phyloP scores from a whole-genome alignment of 2,797 vertebrate genomes.

The Anniella stebbinsi region DNA sequence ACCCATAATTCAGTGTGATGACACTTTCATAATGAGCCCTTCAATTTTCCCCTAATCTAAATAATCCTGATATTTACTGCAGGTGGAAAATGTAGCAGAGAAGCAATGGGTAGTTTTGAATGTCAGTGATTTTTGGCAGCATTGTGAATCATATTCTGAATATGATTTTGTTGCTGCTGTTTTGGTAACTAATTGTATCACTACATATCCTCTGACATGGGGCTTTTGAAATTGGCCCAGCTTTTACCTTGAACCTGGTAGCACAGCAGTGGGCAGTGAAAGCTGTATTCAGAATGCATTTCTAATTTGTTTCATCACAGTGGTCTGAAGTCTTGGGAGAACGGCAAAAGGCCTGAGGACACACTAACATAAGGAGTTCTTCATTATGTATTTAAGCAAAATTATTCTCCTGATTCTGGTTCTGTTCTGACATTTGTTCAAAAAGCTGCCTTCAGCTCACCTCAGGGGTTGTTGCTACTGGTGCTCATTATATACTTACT shows the following conservation, averaged over 20 bases:
- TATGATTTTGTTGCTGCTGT: background rate
- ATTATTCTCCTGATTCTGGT: conserved; percentile 57
- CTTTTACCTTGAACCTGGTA: conserved; percentile 16
- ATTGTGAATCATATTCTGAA: conserved; percentile 25
- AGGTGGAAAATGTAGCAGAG: conserved; percentile 37
- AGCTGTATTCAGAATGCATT: conserved; percentile 25
- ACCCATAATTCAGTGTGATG: background rate
- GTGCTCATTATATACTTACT: background rate
- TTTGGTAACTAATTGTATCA: background rate
- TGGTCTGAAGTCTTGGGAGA: conserved; percentile 38
- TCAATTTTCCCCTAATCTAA: background rate
- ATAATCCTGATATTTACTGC: background rate
- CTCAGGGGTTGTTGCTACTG: background rate
- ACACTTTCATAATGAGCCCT: background rate
- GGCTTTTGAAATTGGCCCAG: conserved; percentile 44
- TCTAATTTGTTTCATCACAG: conserved; percentile 38
- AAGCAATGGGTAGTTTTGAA: conserved; percentile 56
- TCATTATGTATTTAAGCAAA: conserved; percentile 56
- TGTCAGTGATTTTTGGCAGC: conserved; percentile 47
- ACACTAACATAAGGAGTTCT: conserved; percentile 42
- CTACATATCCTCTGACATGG: background rate
- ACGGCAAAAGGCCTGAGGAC: conserved; percentile 50
- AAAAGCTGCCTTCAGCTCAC: conserved; percentile 35
- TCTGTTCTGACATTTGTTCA: conserved; percentile 65
- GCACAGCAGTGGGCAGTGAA: background rate